Conservation (phyloP, 2,797 vertebrate species). For the Sciurus carolinensis region DNA sequence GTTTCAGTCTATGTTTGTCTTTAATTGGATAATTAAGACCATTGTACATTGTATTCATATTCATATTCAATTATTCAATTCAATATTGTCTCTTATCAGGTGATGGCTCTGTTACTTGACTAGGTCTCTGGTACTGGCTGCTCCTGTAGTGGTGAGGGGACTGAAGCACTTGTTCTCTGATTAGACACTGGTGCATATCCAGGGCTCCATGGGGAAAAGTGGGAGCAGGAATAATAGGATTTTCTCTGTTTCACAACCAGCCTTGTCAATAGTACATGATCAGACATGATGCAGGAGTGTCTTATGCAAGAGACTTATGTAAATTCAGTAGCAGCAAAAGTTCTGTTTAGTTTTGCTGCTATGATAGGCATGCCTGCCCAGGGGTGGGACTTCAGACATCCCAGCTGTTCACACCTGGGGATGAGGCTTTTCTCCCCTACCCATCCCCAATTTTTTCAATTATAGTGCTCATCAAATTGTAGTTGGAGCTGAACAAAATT, state of each 20-base stretch:
- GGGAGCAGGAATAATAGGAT: not conserved
- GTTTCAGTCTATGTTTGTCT: no score
- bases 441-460: not conserved
- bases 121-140: not conserved
- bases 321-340: not conserved
- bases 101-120: not conserved
- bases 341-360: not conserved
- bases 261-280: not conserved
- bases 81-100: not conserved
- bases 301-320: not conserved
- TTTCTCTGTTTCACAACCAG: no score
- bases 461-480: not conserved
- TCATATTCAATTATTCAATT: no score
- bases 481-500: not conserved
- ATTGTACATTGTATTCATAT: no score
- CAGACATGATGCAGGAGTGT: not conserved
- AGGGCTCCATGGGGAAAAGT: not conserved
- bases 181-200: not conserved
- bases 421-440: not conserved
- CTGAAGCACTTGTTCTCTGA: not conserved
- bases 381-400: no score
- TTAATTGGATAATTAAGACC: no score
- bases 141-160: not conserved
- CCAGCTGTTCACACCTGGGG: not conserved
- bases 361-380: not conserved